Percentiles rank a stretch among this genome's conserved stretches.
phyloP scores from a whole-genome alignment of 2,113 vertebrate species.

The Tachysurus vachellii region DNA sequence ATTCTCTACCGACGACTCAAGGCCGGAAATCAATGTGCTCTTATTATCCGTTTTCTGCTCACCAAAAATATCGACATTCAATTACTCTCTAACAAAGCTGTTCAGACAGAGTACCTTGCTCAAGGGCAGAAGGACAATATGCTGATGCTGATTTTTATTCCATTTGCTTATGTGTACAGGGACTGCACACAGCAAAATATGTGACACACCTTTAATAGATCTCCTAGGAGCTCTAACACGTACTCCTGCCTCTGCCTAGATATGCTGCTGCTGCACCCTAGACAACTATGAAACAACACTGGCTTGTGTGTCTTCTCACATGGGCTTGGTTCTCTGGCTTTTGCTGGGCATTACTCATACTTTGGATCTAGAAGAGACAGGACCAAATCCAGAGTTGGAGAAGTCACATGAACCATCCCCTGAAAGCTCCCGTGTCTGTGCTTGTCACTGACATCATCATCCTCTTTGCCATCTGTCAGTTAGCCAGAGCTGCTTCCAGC shows the following conservation, averaged over 20 bases:
- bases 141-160: neutral
- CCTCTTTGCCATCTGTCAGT: conserved; percentile 50
- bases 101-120: neutral
- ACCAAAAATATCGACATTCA: conserved; percentile 21
- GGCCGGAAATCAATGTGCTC: conserved; percentile 21
- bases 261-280: neutral
- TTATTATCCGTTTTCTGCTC: neutral
- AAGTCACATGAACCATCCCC: conserved; percentile 46
- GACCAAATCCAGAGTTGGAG: conserved; percentile 23
- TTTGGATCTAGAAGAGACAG: conserved; percentile 37
- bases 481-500: conserved; percentile 54
- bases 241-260: neutral
- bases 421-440: conserved; percentile 34
- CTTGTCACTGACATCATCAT: conserved; percentile 66
- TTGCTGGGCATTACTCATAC: conserved; percentile 45
- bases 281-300: conserved; percentile 36
- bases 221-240: neutral
- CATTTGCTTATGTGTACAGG: neutral
- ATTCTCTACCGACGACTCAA: neutral
- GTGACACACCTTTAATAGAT: neutral
- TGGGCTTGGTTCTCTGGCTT: conserved; percentile 26
- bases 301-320: conserved; percentile 28
- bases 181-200: neutral
- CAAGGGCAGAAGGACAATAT: conserved; percentile 11
- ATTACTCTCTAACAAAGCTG: neutral